phyloP scores from a whole-genome alignment of 2,888 invertebrate species.

The Panorpa germanica region DNA sequence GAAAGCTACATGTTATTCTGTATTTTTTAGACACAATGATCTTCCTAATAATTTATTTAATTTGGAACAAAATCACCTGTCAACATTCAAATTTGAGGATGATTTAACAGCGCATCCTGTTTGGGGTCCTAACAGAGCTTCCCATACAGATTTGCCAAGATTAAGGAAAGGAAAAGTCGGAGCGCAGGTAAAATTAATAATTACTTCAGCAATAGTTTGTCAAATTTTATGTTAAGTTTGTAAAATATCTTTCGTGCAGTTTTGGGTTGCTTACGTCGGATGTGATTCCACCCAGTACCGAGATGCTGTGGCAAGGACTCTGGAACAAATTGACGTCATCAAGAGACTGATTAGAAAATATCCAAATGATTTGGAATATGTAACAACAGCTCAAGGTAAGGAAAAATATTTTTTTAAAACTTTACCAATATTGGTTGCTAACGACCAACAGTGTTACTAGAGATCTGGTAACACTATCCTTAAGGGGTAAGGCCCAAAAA shows the following conservation, averaged over 20 bases:
- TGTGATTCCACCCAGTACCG: constrained; percentile 30
- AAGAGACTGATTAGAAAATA: constrained; percentile 28
- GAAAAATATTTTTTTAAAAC: not conserved
- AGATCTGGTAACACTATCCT: too few species aligned
- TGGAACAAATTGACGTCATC: constrained; percentile 42
- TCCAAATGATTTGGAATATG: constrained; percentile 22
- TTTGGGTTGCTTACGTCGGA: constrained; percentile 35
- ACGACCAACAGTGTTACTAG: too few species aligned
- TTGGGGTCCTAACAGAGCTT: constrained; percentile 21
- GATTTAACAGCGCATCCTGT: constrained; percentile 21
- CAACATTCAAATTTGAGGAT: constrained; percentile 21
- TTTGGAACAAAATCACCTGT: constrained; percentile 22
- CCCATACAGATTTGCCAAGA: constrained; percentile 32
- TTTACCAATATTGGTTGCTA: not conserved
- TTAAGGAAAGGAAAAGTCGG: constrained; percentile 30
- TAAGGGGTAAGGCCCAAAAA: too few species aligned
- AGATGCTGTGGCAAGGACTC: constrained; percentile 31
- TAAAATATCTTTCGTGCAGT: constrained; percentile 22
- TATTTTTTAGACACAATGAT: constrained; percentile 31
- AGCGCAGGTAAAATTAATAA: constrained; percentile 25
- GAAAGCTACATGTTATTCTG: too few species aligned
- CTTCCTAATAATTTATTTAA: constrained; percentile 24
- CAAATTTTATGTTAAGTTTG: not conserved
- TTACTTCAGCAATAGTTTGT: constrained; percentile 1
- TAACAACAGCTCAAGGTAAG: constrained; percentile 20